Evolutionary conservation across 2,113 vertebrate genomes (phyloP).

Genomic region (Panurus biarmicus): DNA sequence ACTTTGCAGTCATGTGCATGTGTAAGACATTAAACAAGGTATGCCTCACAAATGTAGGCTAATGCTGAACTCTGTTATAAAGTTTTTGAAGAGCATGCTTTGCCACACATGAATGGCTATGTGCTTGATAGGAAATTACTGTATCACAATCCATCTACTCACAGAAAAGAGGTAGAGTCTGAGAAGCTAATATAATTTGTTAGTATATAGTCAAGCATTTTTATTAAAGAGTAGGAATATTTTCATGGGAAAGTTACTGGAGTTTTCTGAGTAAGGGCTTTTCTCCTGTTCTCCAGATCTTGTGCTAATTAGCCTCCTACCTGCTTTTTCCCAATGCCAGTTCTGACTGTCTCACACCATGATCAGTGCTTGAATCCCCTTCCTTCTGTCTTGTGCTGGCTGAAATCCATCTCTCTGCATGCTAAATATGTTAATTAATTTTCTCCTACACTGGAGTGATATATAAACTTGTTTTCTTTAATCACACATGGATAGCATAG

Average conservation of each 20-base stretch:
- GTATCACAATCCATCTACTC: not conserved
- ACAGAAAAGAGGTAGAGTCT: not conserved
- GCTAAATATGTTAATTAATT: conserved; percentile 51
- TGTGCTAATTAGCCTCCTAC: conserved; percentile 52
- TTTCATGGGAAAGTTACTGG: not conserved
- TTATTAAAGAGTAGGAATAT: not conserved
- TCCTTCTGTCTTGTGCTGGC: conserved; percentile 59
- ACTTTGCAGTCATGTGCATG: not conserved
- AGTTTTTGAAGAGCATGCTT: not conserved
- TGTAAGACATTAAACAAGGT: not conserved
- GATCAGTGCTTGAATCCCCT: conserved; percentile 11
- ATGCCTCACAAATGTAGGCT: not conserved
- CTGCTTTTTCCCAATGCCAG: conserved; percentile 25
- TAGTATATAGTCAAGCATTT: not conserved
- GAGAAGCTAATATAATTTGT: not conserved
- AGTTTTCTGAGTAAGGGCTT: not conserved
- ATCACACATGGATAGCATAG: not conserved
- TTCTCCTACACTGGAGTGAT: not conserved
- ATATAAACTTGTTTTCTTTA: not conserved
- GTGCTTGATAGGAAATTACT: not conserved
- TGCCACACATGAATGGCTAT: not conserved
- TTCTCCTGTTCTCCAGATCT: not conserved
- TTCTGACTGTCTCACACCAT: conserved; percentile 44
- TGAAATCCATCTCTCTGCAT: conserved; percentile 45
- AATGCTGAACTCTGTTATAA: not conserved